These are phyloP conservation scores for Arctocebus calabarensis DNA, from an alignment of 2,797 vertebrate species.

Conservation along the genomic window DNA sequence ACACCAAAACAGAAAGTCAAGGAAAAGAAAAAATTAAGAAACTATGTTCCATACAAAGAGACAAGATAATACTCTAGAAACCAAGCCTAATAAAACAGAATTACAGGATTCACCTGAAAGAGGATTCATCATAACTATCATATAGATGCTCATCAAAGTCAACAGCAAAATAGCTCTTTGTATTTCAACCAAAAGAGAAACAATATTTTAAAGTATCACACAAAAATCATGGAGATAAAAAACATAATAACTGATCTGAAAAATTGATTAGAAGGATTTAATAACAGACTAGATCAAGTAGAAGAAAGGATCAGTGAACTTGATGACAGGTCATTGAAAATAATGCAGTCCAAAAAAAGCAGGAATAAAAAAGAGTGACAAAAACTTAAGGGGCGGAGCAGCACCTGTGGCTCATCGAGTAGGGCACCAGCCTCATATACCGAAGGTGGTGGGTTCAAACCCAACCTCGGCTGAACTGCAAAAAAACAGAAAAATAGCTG, in stretches of 20 bases:
- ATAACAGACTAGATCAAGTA: not conserved
- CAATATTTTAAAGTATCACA: not conserved
- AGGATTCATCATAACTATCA: not conserved
- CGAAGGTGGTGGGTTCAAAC: too few relatives aligned
- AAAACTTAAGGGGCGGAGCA: not conserved
- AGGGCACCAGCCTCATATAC: too few relatives aligned
- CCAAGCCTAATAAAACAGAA: not conserved
- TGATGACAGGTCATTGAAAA: not conserved
- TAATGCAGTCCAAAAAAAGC: not conserved
- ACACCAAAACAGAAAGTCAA: not conserved
- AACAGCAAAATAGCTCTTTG: not conserved
- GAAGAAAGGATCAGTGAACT: not conserved
- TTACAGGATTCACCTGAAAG: not conserved
- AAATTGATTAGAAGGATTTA: not conserved
- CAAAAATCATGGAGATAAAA: not conserved
- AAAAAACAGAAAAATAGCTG: too few relatives aligned
- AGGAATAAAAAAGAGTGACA: not conserved
- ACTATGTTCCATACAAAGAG: not conserved
- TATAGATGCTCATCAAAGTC: not conserved
- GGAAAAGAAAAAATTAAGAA: not conserved
- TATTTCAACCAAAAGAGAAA: not conserved
- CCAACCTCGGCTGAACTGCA: too few relatives aligned
- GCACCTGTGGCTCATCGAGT: too few relatives aligned
- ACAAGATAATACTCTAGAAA: not conserved
- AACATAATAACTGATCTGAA: not conserved